phyloP scores from a whole-genome alignment of 2,888 invertebrate species.

The Watsonalla cultraria region DNA sequence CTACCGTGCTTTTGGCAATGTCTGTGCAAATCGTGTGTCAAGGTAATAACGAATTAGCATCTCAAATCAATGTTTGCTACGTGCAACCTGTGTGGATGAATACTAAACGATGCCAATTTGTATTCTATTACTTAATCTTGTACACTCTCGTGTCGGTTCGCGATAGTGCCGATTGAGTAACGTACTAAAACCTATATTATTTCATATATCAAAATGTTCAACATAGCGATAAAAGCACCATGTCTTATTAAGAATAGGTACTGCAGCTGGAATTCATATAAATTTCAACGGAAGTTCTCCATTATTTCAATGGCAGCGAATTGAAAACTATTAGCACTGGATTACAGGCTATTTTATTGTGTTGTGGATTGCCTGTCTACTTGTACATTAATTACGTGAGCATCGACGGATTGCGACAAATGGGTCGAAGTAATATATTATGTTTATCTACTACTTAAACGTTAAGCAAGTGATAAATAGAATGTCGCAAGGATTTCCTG shows the following conservation, averaged over 20 bases:
- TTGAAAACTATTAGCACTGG: too few species aligned
- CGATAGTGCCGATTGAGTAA: background rate
- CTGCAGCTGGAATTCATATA: background rate
- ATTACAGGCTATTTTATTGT: too few species aligned
- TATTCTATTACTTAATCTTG: background rate
- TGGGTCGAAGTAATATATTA: background rate
- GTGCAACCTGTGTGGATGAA: slow-evolving; percentile 21
- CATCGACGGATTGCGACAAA: background rate
- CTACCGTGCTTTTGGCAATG: slow-evolving; percentile 30
- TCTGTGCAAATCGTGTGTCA: slow-evolving; percentile 42
- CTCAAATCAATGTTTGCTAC: slow-evolving; percentile 41
- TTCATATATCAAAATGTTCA: background rate
- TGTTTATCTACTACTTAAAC: background rate
- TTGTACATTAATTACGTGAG: background rate
- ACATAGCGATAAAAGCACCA: too few species aligned
- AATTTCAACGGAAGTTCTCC: too few species aligned
- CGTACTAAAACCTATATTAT: background rate
- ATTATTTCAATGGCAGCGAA: too few species aligned
- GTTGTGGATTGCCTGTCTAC: too few species aligned
- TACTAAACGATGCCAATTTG: slow-evolving; percentile 1
- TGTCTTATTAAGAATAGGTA: background rate
- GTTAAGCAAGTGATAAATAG: background rate
- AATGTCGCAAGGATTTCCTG: background rate
- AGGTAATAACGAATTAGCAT: slow-evolving; percentile 52
- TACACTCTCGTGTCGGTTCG: background rate